Evolutionary conservation across 2,797 vertebrate species (phyloP), one percentile per base, ranked within the genome.

Genomic region (Fratercula arctica): DNA sequence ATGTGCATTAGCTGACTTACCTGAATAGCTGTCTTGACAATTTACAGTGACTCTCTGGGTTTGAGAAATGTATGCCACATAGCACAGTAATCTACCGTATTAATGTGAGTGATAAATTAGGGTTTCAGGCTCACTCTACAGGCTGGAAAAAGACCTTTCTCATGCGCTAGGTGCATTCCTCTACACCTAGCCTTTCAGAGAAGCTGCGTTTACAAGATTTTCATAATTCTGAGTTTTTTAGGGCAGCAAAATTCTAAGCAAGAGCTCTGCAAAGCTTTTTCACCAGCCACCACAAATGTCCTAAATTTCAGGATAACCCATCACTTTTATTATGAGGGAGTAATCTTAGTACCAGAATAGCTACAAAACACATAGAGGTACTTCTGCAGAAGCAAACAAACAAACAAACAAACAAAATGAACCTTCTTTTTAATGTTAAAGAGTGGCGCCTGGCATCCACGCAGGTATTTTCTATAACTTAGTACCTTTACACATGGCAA

Each of bases 51-150:
- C 35, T 75, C 80, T 91, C 19, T 33, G 83, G 24, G 19, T 78
- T 57, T 84, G n/a, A 74, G 85, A 84, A 91, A 64, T 83, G 67
- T 56, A 21, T 70, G 60, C 37, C 48, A 43, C 23, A 60, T 35
- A 53, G 61, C 57, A 72, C 33, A 37, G 69, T 86, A 64, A 88
- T 87, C 67, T 79, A 24, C 45, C 1, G 0, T 72, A 64, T 60
- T 91, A 91, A 88, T 57, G 69, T 35, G 45, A 84, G 86, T 72
- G 83, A 79, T 75, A 94, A 91, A 91, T 93, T 75, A 73, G 35
- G 26, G 66, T 78, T 93, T 91, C 90, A 88, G 37, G 76, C 83
- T 88, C 50, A 74, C 12, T 89, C 59, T 79, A 16, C 19, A 4
- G 10, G 16, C 73, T 95, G 54, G 66, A 67, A 90, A 80, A 87